A percentile compares a stretch with the other conserved stretches of the same genome.
phyloP scores from a whole-genome alignment of 2,797 vertebrate species.

The Sebastes matsubarae region DNA sequence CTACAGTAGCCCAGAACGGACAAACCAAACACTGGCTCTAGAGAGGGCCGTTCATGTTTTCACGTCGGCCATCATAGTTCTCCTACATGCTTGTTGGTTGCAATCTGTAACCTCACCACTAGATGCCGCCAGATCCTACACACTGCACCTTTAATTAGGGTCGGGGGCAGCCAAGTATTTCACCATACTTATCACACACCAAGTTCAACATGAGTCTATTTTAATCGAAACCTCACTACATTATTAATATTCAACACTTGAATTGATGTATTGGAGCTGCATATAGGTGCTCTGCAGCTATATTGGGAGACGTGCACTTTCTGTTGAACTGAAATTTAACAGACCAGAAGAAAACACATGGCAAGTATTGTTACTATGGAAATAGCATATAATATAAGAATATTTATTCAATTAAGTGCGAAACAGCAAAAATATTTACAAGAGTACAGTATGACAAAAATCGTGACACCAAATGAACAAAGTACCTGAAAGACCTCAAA shows the following conservation, averaged over 20 bases:
- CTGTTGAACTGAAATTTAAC: neutral
- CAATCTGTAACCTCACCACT: neutral
- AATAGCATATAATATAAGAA: conserved; percentile 86
- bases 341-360: conserved; percentile 21
- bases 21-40: too few species aligned
- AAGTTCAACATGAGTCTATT: neutral
- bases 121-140: neutral
- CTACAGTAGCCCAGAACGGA: too few species aligned
- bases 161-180: neutral
- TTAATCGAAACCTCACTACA: neutral
- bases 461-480: conserved; percentile 66
- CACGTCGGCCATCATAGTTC: too few species aligned
- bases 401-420: conserved; percentile 90
- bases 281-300: neutral
- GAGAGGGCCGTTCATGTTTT: too few species aligned
- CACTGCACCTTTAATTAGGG: neutral
- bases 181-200: neutral
- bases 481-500: conserved; percentile 78
- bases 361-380: conserved; percentile 59
- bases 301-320: neutral
- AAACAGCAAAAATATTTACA: conserved; percentile 86
- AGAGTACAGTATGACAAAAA: conserved; percentile 74
- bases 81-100: too few species aligned
- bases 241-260: neutral
- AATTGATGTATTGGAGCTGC: neutral